These are phyloP conservation scores for Epizoanthus rinbou DNA, from an alignment of 92 coral and sea anemone species.

Conservation along the genomic window DNA sequence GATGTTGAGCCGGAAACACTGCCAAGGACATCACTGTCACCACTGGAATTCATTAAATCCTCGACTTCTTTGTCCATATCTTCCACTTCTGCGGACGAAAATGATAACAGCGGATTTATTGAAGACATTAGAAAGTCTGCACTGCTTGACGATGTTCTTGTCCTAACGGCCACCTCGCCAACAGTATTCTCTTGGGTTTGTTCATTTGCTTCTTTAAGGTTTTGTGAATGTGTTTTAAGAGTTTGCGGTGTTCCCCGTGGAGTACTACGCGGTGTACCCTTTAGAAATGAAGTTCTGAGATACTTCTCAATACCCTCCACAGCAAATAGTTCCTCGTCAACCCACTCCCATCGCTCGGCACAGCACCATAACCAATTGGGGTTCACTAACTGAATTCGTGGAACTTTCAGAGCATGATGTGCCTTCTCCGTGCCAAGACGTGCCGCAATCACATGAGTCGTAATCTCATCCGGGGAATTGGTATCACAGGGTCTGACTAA, in stretches of 20 bases:
- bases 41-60: slow-evolving; percentile 91
- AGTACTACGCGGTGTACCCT: slow-evolving; percentile 65
- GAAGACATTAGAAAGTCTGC: slow-evolving; percentile 83
- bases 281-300: slow-evolving; percentile 51
- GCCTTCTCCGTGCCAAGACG: slow-evolving; percentile 96
- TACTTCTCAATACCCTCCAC: slow-evolving; percentile 91
- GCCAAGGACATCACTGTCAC: slow-evolving; percentile 88
- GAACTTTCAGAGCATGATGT: slow-evolving; percentile 82
- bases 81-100: slow-evolving; percentile 92
- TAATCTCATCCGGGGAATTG: slow-evolving; percentile 56
- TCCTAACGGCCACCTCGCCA: background rate
- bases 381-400: slow-evolving; percentile 82
- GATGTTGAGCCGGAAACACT: slow-evolving; percentile 89
- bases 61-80: slow-evolving; percentile 99
- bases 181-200: slow-evolving; percentile 12
- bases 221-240: slow-evolving; percentile 4
- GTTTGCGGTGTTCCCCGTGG: slow-evolving; percentile 82
- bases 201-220: slow-evolving; percentile 11
- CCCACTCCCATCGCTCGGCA: slow-evolving; percentile 99
- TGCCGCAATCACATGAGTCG: slow-evolving; percentile 98
- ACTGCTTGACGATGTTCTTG: slow-evolving; percentile 71
- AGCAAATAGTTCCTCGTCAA: slow-evolving; percentile 90
- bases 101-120: slow-evolving; percentile 84
- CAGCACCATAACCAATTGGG: slow-evolving; percentile 97
- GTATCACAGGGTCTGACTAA: slow-evolving; percentile 75